phyloP scores from a whole-genome alignment of 2,888 invertebrate species.

The Cryptosula pallasiana region DNA sequence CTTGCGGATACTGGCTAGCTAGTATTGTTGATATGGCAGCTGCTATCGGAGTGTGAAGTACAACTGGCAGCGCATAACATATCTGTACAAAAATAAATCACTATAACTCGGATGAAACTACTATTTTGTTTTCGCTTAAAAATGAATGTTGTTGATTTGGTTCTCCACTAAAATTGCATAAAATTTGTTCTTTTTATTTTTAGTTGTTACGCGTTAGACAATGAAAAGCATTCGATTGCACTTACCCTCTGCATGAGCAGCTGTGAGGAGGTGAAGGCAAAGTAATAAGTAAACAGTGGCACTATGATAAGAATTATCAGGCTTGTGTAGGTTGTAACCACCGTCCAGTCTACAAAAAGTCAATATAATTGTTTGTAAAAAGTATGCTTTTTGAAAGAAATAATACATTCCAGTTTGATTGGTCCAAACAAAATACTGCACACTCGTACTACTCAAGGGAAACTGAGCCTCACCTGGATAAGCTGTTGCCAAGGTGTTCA shows the following conservation, averaged over 20 bases:
- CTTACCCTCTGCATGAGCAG: slow-evolving; percentile 21
- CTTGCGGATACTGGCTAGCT: not conserved
- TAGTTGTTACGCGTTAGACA: too few relatives aligned
- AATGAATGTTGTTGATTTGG: too few relatives aligned
- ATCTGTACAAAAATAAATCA: too few relatives aligned
- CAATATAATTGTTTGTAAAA: too few relatives aligned
- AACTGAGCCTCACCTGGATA: not conserved
- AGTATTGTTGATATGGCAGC: not conserved
- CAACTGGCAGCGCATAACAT: not conserved
- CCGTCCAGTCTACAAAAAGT: not conserved
- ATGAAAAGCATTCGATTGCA: not conserved
- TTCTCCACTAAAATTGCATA: too few relatives aligned
- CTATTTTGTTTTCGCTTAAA: too few relatives aligned
- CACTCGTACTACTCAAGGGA: too few relatives aligned
- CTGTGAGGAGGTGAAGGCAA: slow-evolving; percentile 3
- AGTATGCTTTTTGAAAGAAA: too few relatives aligned
- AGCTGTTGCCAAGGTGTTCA: not conserved
- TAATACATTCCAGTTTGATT: too few relatives aligned
- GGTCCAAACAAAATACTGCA: too few relatives aligned
- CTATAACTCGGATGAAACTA: too few relatives aligned
- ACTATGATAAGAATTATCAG: slow-evolving; percentile 1
- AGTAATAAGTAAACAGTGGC: slow-evolving; percentile 19
- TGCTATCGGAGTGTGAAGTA: not conserved
- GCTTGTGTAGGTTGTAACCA: not conserved
- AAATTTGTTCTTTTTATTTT: too few relatives aligned